Conservation (phyloP, 2,888 invertebrate species). For the Pristionchus japonicus region DNA sequence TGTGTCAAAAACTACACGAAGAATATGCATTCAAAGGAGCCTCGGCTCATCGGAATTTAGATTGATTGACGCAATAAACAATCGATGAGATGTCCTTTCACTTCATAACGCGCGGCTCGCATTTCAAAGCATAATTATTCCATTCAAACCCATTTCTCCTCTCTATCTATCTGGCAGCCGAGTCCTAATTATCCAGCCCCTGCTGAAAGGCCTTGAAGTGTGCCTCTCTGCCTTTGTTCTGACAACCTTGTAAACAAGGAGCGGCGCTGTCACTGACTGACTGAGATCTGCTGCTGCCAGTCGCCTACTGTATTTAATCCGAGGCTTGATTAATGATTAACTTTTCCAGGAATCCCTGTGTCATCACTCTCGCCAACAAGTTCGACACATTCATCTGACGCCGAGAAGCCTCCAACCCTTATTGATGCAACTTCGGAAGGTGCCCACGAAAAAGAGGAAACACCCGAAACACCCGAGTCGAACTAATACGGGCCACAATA, state of each 20-base stretch:
- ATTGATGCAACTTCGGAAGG: constrained; percentile 29
- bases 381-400: constrained; percentile 40
- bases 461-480: constrained; percentile 38
- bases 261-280: not conserved
- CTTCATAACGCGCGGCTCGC: constrained; percentile 4
- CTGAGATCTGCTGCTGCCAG: not conserved
- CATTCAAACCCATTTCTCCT: constrained; percentile 23
- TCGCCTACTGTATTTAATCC: not conserved
- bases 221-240: constrained; percentile 27
- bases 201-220: not conserved
- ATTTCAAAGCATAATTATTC: constrained; percentile 41
- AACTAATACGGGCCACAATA: not conserved
- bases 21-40: not conserved
- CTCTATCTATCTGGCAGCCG: constrained; percentile 5
- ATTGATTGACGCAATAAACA: not conserved
- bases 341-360: constrained; percentile 26
- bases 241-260: constrained; percentile 44
- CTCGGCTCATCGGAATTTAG: not conserved
- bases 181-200: constrained; percentile 13
- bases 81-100: not conserved
- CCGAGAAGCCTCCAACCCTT: constrained; percentile 43
- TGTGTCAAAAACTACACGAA: constrained; percentile 7
- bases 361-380: constrained; percentile 36
- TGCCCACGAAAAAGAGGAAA: constrained; percentile 28
- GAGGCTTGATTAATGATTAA: not conserved